phyloP scores from a whole-genome alignment of 2,888 invertebrate genomes.

The Dilophus febrilis region DNA sequence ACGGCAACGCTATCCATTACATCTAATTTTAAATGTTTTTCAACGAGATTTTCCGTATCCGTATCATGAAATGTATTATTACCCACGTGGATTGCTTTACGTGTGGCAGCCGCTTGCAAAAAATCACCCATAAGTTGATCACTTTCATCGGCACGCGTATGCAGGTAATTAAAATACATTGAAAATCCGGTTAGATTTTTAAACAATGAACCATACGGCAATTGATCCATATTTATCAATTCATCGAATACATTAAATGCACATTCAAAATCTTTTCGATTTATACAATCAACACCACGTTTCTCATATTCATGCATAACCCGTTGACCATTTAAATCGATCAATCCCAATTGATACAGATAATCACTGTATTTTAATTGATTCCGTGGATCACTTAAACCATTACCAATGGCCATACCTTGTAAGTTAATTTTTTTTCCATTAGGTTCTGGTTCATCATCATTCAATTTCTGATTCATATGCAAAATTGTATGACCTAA shows the following conservation, averaged over 20 bases:
- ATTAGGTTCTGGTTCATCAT: conserved; percentile 26
- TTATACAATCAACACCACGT: conserved; percentile 39
- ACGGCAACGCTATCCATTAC: conserved; percentile 59
- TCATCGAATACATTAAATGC: conserved; percentile 50
- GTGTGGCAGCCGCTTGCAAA: conserved; percentile 42
- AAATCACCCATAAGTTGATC: conserved; percentile 40
- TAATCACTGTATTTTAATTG: conserved; percentile 64
- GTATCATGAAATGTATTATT: conserved; percentile 42
- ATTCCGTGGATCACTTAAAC: conserved; percentile 59
- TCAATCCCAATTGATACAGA: conserved; percentile 57
- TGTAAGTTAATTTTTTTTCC: conserved; percentile 25
- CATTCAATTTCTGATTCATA: conserved; percentile 40
- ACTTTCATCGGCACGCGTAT: conserved; percentile 43
- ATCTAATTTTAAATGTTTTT: conserved; percentile 47
- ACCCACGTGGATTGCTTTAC: conserved; percentile 64
- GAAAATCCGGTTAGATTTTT: conserved; percentile 55
- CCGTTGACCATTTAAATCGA: conserved; percentile 17
- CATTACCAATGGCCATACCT: conserved; percentile 52
- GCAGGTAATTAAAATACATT: conserved; percentile 56
- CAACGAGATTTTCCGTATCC: conserved; percentile 34
- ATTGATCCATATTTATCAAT: conserved; percentile 48
- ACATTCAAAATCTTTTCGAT: conserved; percentile 39
- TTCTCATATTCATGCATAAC: conserved; percentile 40
- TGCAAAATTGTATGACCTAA: conserved; percentile 54
- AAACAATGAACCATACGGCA: conserved; percentile 40